phyloP scores from a whole-genome alignment of 2,797 vertebrate species.

The Octomys mimax region DNA sequence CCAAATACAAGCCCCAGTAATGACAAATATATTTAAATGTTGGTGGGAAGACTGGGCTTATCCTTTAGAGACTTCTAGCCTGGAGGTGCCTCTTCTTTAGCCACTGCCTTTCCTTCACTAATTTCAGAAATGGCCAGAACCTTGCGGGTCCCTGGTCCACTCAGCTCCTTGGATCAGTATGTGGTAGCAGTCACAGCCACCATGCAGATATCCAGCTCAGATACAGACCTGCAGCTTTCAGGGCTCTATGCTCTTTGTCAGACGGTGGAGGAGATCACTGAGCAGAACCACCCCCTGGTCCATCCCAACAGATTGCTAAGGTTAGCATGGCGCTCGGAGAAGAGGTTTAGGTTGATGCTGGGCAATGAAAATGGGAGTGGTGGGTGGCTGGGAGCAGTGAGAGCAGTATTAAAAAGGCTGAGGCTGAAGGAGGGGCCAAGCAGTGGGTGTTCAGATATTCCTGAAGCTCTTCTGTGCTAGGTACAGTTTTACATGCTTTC shows the following conservation, averaged over 20 bases:
- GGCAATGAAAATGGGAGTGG: not conserved
- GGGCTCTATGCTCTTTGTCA: slow-evolving; percentile 90
- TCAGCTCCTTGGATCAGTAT: slow-evolving; percentile 89
- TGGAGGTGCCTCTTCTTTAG: slow-evolving; percentile 48
- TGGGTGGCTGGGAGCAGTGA: not conserved
- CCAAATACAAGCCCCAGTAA: not conserved
- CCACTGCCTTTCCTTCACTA: slow-evolving; percentile 43
- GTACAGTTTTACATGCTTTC: not conserved
- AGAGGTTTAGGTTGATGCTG: not conserved
- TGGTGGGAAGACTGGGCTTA: not conserved
- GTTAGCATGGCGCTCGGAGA: slow-evolving; percentile 60
- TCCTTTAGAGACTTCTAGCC: not conserved
- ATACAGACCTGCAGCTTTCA: slow-evolving; percentile 90
- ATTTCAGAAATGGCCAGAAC: slow-evolving; percentile 89
- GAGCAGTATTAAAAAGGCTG: not conserved
- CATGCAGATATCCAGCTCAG: slow-evolving; percentile 90
- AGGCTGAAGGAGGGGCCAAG: not conserved
- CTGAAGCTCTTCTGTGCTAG: not conserved
- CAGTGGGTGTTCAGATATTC: not conserved
- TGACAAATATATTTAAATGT: not conserved
- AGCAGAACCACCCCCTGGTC: slow-evolving; percentile 80
- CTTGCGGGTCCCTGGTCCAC: slow-evolving; percentile 88
- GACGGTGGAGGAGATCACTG: slow-evolving; percentile 90
- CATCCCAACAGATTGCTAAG: slow-evolving; percentile 80
- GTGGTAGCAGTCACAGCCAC: slow-evolving; percentile 89